These are phyloP conservation scores for Scrobipalpa costella DNA, from an alignment of 2,888 invertebrate genomes.

Conservation along the genomic window DNA sequence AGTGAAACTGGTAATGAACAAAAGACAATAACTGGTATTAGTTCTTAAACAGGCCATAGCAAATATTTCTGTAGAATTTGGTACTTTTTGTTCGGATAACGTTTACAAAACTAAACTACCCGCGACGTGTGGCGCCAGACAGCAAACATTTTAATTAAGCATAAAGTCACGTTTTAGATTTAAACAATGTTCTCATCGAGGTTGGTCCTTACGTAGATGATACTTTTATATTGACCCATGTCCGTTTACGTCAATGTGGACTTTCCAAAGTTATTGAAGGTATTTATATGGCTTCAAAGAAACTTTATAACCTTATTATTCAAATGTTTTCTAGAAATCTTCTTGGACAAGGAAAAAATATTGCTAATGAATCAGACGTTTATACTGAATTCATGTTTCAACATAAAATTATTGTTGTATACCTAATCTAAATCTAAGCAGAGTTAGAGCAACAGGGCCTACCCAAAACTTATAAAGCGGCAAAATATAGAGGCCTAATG, in stretches of 20 bases:
- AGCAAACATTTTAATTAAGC: constrained; percentile 71
- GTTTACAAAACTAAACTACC: constrained; percentile 61
- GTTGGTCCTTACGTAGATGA: constrained; percentile 28
- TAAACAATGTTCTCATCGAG: constrained; percentile 43
- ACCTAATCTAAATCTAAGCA: no score
- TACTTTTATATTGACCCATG: constrained; percentile 33
- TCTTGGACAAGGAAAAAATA: background rate
- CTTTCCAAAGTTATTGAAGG: constrained; percentile 33
- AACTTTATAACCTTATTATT: background rate
- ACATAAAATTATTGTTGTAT: no score
- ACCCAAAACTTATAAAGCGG: no score
- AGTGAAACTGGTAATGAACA: constrained; percentile 53
- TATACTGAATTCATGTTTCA: background rate
- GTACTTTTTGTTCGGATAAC: constrained; percentile 57
- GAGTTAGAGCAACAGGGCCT: no score
- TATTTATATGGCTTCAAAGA: background rate
- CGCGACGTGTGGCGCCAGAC: constrained; percentile 70
- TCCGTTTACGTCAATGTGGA: constrained; percentile 31
- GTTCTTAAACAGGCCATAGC: constrained; percentile 45
- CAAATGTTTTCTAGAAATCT: background rate
- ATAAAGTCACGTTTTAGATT: constrained; percentile 64
- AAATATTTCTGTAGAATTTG: constrained; percentile 55
- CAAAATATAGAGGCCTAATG: no score
- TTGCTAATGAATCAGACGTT: background rate
- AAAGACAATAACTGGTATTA: constrained; percentile 32